These are phyloP conservation scores for Apocheima hispidaria DNA, from an alignment of 2,888 invertebrate genomes.

Conservation along the genomic window DNA sequence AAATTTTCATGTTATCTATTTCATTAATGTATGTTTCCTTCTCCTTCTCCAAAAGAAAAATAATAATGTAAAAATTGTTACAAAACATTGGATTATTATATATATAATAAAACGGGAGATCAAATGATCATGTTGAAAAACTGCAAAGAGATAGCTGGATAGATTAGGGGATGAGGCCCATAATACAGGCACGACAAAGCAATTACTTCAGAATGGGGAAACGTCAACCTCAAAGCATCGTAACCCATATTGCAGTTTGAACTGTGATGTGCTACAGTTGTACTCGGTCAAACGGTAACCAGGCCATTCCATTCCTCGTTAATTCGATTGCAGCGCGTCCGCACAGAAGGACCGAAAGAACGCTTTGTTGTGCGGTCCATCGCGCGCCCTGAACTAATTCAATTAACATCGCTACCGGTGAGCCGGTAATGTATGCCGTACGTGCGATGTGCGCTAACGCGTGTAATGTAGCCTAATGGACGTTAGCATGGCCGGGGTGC, in stretches of 20 bases:
- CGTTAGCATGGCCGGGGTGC: constrained; percentile 20
- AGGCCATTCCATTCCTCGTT: constrained; percentile 63
- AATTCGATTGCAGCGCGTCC: constrained; percentile 73
- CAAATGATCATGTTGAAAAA: no score
- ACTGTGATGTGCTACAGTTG: constrained; percentile 23
- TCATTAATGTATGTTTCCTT: no score
- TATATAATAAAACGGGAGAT: no score
- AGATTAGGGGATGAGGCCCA: no score
- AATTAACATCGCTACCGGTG: constrained; percentile 65
- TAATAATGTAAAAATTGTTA: no score
- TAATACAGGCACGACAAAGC: neutral
- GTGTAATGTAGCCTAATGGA: constrained; percentile 37
- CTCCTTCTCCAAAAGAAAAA: no score
- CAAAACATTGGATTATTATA: no score
- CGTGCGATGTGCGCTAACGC: constrained; percentile 42
- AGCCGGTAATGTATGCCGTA: constrained; percentile 47
- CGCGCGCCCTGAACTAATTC: constrained; percentile 72
- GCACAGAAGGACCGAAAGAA: constrained; percentile 60
- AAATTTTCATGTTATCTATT: no score
- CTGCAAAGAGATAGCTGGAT: neutral
- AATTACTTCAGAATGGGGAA: neutral
- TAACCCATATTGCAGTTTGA: constrained; percentile 32
- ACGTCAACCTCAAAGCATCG: constrained; percentile 3
- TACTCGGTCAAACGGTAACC: constrained; percentile 52
- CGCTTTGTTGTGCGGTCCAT: constrained; percentile 67